phyloP scores from a whole-genome alignment of 2,113 vertebrate genomes.

The Larimichthys polyactis region DNA sequence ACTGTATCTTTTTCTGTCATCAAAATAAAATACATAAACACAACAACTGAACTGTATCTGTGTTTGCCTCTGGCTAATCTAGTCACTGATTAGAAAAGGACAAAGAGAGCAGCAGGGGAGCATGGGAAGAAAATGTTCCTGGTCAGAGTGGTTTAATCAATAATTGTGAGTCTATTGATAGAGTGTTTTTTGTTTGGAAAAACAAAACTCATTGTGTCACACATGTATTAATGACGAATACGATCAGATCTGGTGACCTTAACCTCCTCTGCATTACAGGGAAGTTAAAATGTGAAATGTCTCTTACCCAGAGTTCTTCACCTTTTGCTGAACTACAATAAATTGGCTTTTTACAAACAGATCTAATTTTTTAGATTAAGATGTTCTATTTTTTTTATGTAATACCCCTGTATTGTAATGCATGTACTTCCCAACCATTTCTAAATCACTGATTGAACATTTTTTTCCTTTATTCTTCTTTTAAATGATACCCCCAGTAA shows the following conservation, averaged over 20 bases:
- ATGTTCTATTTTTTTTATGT: too few species aligned
- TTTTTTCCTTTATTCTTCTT: not conserved
- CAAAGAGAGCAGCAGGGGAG: constrained; percentile 45
- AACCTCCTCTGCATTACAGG: not conserved
- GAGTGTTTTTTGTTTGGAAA: constrained; percentile 8
- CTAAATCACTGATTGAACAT: not conserved
- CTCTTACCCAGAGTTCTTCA: too few species aligned
- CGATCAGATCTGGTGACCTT: constrained; percentile 2
- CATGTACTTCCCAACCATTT: too few species aligned
- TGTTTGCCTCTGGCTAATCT: constrained; percentile 27
- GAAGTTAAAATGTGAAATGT: not conserved
- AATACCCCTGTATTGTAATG: too few species aligned
- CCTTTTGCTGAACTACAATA: too few species aligned
- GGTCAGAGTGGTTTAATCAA: constrained; percentile 32
- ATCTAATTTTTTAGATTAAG: too few species aligned
- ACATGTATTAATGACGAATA: not conserved
- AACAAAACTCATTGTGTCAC: constrained; percentile 12
- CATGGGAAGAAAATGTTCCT: not conserved
- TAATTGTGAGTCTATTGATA: constrained; percentile 16
- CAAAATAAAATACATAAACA: not conserved
- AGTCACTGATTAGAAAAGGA: constrained; percentile 52
- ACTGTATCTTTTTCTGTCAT: not conserved
- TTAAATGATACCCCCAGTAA: not conserved
- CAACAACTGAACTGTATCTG: constrained; percentile 10
- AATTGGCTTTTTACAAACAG: too few species aligned